Percentiles rank a stretch among this genome's conserved stretches.
Conservation (phyloP, 2,113 vertebrate species). For the Corythoichthys haematopterus region DNA sequence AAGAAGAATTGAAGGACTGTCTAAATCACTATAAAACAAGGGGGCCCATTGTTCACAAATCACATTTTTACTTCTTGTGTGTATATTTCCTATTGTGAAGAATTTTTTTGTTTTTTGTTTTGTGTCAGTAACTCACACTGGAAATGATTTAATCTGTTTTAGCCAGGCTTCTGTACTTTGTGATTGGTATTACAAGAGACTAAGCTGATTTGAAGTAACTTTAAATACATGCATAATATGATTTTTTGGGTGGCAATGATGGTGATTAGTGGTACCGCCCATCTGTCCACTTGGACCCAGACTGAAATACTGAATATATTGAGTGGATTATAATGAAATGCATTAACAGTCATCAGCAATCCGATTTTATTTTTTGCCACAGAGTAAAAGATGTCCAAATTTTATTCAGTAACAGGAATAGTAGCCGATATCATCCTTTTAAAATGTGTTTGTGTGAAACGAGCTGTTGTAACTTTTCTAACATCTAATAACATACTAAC, state of each 20-base stretch:
- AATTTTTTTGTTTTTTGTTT: not conserved
- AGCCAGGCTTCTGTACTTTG: constrained; percentile 9
- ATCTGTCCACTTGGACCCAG: constrained; percentile 34
- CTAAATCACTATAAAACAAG: no score
- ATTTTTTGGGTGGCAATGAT: constrained; percentile 10
- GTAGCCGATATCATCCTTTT: not conserved
- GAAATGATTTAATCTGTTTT: constrained; percentile 27
- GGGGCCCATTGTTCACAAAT: no score
- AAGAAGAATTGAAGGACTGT: no score
- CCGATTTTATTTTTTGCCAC: no score
- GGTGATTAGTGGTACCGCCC: constrained; percentile 11
- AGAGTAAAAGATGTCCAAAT: not conserved
- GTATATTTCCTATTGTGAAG: constrained; percentile 6
- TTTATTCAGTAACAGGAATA: not conserved
- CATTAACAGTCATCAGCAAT: constrained; percentile 5
- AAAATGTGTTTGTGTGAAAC: not conserved
- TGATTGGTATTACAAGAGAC: constrained; percentile 17
- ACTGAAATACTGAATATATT: constrained; percentile 26
- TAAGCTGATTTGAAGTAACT: constrained; percentile 24
- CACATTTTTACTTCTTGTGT: not conserved
- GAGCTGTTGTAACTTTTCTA: not conserved
- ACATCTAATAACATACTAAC: not conserved
- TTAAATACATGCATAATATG: constrained; percentile 8
- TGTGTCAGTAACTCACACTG: not conserved
- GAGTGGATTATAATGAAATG: constrained; percentile 27